Base-by-base conservation (phyloP, 35 echinoderm and acorn worm species). In the Stichopus chloronotus region DNA sequence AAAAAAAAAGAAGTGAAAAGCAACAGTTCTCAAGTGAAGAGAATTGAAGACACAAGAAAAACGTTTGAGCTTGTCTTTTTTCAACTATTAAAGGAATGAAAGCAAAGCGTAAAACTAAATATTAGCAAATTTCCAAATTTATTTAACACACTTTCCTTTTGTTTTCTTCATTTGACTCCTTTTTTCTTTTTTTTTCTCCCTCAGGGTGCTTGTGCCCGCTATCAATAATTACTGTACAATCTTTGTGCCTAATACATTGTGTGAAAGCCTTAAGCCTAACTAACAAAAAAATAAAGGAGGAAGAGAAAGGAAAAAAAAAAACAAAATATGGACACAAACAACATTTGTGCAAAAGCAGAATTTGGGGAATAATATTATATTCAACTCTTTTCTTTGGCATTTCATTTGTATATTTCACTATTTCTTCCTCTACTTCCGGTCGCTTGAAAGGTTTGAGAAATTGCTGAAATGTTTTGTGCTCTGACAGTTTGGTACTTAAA, bases 311-410 rank as follows among this genome's bases (percentile, higher is more conserved):
- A 65, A 14, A 65, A 14, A 14, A 65, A 65, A 14, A 65, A 14
- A 65, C 11, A 65, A 65, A 65, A 65, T 65, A 65, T 65, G 5
- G 8, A 19, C 61, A 65, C 61, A 65, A 65, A 65, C 61, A 65
- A 14, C 10, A 55, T 83, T 83, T 83, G 80, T 83, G 80, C 80
- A 53, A 25, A 78, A 78, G 55, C 52, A 43, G 17, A 43, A 53
- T 83, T 83, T 83, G 80, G 30, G 30, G 80, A 83, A 83, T 83
- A 83, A 55, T 43, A 43, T 43, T 43, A 43, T 43, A 43, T 52
- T 83, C 55, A 56, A 83, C 25, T 52, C 52, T n/a, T 53, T 83
- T 83, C 80, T 83, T 83, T 83, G 80, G 80, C 80, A 83, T 83
- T 13, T 83, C 23, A 25, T 21, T 78, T 78, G 76, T 78, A 78